Conservation (phyloP, 2,797 vertebrate genomes). For the Hypotaenidia okinawae region DNA sequence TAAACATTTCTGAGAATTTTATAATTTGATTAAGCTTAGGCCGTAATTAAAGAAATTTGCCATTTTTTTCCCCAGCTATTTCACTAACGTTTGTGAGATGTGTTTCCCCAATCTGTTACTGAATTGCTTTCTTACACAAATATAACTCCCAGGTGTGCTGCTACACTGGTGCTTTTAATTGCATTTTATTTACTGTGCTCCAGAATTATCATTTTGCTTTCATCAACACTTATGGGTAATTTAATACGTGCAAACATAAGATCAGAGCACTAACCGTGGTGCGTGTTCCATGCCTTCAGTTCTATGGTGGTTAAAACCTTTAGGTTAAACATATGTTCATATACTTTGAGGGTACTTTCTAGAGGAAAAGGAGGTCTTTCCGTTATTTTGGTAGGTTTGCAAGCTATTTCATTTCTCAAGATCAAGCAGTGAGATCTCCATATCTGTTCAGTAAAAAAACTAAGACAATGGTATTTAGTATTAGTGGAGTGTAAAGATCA, state of each 20-base stretch:
- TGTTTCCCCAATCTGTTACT: slow-evolving; percentile 2
- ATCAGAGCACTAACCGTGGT: not conserved
- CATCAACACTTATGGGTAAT: slow-evolving; percentile 54
- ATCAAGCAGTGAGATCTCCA: rapidly evolving
- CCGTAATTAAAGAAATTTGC: slow-evolving; percentile 38
- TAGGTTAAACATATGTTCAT: not conserved
- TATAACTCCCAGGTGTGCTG: slow-evolving; percentile 1
- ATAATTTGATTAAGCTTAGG: not conserved
- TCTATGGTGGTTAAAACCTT: not conserved
- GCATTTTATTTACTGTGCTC: slow-evolving; percentile 56
- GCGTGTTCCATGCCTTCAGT: not conserved
- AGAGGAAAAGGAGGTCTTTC: not conserved
- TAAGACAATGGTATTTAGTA: not conserved
- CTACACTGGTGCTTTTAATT: slow-evolving; percentile 43
- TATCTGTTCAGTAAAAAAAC: not conserved
- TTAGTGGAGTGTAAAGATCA: not conserved
- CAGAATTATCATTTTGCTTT: slow-evolving; percentile 46
- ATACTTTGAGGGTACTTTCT: not conserved
- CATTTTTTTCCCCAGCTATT: slow-evolving; percentile 8
- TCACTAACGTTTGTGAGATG: not conserved
- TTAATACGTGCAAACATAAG: slow-evolving; percentile 9
- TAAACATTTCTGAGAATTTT: not conserved
- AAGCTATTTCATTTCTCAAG: not conserved
- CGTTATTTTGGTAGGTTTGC: not conserved
- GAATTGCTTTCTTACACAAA: slow-evolving; percentile 45